Base-by-base conservation (phyloP, 2,113 vertebrate genomes). In the Eretmodus cyanostictus region DNA sequence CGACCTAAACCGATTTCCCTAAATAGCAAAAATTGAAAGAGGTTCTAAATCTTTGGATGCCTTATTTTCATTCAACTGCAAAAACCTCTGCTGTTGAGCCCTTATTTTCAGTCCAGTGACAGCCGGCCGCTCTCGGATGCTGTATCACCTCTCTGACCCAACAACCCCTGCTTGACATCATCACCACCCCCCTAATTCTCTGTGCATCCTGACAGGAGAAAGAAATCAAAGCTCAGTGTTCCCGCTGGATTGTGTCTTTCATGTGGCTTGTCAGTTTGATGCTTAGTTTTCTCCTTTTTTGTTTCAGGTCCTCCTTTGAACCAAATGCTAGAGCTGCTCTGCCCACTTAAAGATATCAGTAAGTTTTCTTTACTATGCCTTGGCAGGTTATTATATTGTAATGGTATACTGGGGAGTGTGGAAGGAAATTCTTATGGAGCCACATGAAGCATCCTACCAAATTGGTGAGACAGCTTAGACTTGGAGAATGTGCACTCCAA, bases 241-340 rank as follows among this genome's bases (percentile, higher is more conserved):
- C 45, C 5, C 29, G 10, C 14, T 61, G 38, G 80, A 49, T 61
- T 53, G 13, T 36, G 81, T 86, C 83, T 88, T 88, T 89, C n/a
- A 71, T 83, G 55, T 87, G 29, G 13, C 34, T 81, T 85, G 61
- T 86, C 36, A 76, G 51, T 89, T 81, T 83, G 80, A 89, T 59
- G 78, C 84, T 88, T 81, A 86, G 80, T 42, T 86, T 92, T 91
- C 81, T 90, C 27, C 61, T 86, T 87, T 86, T 92, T 63, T 90
- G 79, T 93, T 93, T 89, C 86, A 90, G 93, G 90, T 91, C 80
- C 86, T 80, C 12, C 76, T 87, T 89, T 90, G 89, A 61, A 93
- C 89, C 89, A 71, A 88, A 91, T 36, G 59, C 78, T 87, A 53
- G 83, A 92, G 88, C 82, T 85, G 42, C 86, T 88, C 83, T 79